These are phyloP conservation scores for Dermolepida albohirtum DNA, from an alignment of 2,888 invertebrate species.

Conservation along the genomic window DNA sequence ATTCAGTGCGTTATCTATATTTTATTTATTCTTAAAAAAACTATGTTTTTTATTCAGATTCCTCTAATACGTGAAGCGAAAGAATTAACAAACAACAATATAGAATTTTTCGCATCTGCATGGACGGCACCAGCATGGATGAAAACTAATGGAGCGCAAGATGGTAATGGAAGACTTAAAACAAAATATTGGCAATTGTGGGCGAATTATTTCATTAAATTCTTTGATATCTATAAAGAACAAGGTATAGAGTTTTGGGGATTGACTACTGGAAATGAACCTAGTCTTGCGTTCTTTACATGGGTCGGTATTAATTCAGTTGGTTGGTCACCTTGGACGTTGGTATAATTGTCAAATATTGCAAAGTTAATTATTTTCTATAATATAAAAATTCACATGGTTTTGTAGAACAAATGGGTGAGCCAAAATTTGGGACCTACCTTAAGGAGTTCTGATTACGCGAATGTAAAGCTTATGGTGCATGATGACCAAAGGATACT, in stretches of 20 bases:
- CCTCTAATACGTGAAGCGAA: slow-evolving; percentile 56
- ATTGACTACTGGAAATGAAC: slow-evolving; percentile 90
- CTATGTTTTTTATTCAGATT: slow-evolving; percentile 52
- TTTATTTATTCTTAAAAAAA: no score
- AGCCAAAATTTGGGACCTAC: slow-evolving; percentile 80
- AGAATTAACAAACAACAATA: slow-evolving; percentile 50
- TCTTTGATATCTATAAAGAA: slow-evolving; percentile 80
- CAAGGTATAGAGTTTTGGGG: slow-evolving; percentile 82
- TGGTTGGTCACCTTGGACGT: slow-evolving; percentile 75
- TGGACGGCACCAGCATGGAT: slow-evolving; percentile 70
- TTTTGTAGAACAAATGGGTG: slow-evolving; percentile 74
- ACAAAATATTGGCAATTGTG: slow-evolving; percentile 77
- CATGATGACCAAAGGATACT: slow-evolving; percentile 80
- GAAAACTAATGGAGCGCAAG: slow-evolving; percentile 63
- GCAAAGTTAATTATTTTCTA: not conserved
- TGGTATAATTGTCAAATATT: slow-evolving; percentile 35
- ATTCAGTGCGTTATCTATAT: no score
- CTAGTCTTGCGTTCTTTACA: slow-evolving; percentile 72
- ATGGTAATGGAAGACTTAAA: slow-evolving; percentile 61
- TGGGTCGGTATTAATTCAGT: slow-evolving; percentile 74
- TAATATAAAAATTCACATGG: slow-evolving; percentile 45
- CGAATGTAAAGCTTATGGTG: slow-evolving; percentile 75
- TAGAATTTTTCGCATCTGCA: slow-evolving; percentile 70
- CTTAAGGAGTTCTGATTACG: slow-evolving; percentile 70
- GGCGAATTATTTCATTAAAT: slow-evolving; percentile 85